Evolutionary conservation across 2,888 invertebrate species (phyloP).

Genomic region (Eueremaeus valkanovi): DNA sequence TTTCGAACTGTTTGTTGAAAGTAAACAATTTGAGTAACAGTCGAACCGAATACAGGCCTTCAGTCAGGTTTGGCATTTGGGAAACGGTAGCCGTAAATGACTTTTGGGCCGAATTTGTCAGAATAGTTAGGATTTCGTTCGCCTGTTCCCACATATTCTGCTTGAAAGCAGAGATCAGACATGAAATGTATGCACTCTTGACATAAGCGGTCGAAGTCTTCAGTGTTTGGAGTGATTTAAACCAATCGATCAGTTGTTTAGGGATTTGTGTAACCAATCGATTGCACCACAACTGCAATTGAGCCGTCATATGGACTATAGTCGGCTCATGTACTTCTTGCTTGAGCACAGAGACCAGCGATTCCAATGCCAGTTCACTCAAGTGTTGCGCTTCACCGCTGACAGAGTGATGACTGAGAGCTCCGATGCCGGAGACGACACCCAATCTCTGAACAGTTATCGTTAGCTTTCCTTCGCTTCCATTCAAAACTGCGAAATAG

Average conservation of each 20-base stretch:
- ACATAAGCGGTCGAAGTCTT: constrained; percentile 74
- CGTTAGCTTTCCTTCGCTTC: constrained; percentile 80
- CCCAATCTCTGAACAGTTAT: constrained; percentile 82
- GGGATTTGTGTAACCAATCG: constrained; percentile 52
- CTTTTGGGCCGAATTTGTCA: constrained; percentile 68
- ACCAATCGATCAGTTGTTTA: constrained; percentile 61
- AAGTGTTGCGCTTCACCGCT: constrained; percentile 59
- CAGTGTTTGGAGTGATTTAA: constrained; percentile 62
- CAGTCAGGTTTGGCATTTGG: constrained; percentile 62
- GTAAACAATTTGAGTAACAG: constrained; percentile 63
- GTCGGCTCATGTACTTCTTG: constrained; percentile 90
- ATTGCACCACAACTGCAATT: constrained; percentile 68
- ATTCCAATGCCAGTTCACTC: constrained; percentile 62
- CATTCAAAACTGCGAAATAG: constrained; percentile 73
- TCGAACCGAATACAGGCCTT: constrained; percentile 67
- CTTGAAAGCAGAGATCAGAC: constrained; percentile 64
- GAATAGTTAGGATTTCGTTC: constrained; percentile 58
- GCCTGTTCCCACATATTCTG: constrained; percentile 41
- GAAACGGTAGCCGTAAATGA: constrained; percentile 62
- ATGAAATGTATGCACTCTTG: constrained; percentile 71
- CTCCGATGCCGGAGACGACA: constrained; percentile 69
- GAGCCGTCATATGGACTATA: constrained; percentile 71
- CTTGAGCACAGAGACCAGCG: constrained; percentile 73
- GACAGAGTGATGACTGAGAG: constrained; percentile 67
- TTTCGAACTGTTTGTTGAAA: constrained; percentile 53